A percentile compares a stretch with the other conserved stretches of the same genome.
Conservation (phyloP, 2,797 vertebrate species). For the Notoglanidium macrostoma region DNA sequence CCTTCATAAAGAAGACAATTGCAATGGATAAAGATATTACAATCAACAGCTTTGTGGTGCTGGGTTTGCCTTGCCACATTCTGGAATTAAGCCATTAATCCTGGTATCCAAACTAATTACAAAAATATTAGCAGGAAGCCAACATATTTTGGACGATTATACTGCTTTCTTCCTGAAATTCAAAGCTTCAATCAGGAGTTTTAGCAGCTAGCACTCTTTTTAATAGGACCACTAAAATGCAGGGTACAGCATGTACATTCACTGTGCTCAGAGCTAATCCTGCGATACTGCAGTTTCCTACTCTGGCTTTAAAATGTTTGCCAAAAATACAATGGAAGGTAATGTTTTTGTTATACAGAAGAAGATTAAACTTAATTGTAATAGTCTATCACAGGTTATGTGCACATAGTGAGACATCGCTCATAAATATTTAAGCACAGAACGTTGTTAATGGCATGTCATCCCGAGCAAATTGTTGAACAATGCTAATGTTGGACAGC, state of each 20-base stretch:
- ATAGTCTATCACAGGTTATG: conserved; percentile 13
- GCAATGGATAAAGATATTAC: conserved; percentile 4
- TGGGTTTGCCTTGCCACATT: conserved; percentile 7
- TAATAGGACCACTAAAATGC: conserved; percentile 3
- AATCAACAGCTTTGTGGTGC: not conserved
- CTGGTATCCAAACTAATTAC: conserved; percentile 11
- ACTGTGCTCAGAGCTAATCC: not conserved
- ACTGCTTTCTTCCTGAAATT: conserved; percentile 9
- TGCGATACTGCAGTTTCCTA: not conserved
- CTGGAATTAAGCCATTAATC: conserved; percentile 5
- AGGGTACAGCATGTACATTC: not conserved
- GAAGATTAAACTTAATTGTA: not conserved
- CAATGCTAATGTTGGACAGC: conserved; percentile 28
- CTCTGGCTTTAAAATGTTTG: not conserved
- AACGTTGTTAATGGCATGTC: not conserved
- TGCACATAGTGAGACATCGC: conserved; percentile 9
- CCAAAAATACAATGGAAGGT: not conserved
- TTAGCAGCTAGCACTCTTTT: not conserved
- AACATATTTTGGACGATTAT: conserved; percentile 17
- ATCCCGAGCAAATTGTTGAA: conserved; percentile 3
- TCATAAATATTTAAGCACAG: conserved; percentile 35
- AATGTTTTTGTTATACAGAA: not conserved
- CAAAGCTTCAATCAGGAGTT: not conserved
- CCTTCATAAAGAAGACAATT: not conserved
- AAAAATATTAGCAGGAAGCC: not conserved